Percentiles rank a stretch among this genome's conserved stretches.
These are phyloP conservation scores for Sycophila texana DNA, from an alignment of 2,888 invertebrate genomes.

Conservation along the genomic window DNA sequence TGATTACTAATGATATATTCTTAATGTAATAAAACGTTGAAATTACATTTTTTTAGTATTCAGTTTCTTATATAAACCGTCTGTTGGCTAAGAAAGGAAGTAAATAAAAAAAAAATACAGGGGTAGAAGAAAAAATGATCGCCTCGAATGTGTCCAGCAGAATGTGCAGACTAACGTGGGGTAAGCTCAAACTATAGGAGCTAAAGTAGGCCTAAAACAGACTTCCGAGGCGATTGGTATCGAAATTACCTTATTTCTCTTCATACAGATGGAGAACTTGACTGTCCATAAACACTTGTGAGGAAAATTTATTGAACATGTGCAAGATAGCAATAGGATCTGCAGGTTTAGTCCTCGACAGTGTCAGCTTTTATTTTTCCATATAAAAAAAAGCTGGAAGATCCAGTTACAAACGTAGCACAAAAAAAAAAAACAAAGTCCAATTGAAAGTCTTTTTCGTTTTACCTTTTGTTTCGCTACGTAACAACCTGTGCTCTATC, in stretches of 20 bases:
- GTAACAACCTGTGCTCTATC: too few relatives aligned
- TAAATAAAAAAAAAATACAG: not conserved
- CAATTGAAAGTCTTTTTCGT: not conserved
- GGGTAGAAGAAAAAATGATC: not conserved
- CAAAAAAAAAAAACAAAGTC: not conserved
- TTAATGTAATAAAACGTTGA: too few relatives aligned
- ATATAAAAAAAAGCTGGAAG: not conserved
- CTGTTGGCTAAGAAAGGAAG: too few relatives aligned
- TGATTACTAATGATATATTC: too few relatives aligned
- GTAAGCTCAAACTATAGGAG: constrained; percentile 9
- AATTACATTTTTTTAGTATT: too few relatives aligned
- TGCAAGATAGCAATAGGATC: not conserved
- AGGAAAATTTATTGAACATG: constrained; percentile 27
- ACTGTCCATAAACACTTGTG: not conserved
- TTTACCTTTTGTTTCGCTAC: not conserved
- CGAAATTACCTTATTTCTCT: constrained; percentile 20
- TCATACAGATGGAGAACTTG: not conserved
- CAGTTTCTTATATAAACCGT: too few relatives aligned
- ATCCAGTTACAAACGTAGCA: not conserved
- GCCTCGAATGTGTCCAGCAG: not conserved
- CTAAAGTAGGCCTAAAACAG: constrained; percentile 3
- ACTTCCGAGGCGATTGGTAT: constrained; percentile 19
- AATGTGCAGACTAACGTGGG: not conserved
- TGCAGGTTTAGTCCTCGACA: not conserved
- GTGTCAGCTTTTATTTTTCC: not conserved